Conservation (phyloP, 2,888 invertebrate genomes). For the Electrophaes corylata region DNA sequence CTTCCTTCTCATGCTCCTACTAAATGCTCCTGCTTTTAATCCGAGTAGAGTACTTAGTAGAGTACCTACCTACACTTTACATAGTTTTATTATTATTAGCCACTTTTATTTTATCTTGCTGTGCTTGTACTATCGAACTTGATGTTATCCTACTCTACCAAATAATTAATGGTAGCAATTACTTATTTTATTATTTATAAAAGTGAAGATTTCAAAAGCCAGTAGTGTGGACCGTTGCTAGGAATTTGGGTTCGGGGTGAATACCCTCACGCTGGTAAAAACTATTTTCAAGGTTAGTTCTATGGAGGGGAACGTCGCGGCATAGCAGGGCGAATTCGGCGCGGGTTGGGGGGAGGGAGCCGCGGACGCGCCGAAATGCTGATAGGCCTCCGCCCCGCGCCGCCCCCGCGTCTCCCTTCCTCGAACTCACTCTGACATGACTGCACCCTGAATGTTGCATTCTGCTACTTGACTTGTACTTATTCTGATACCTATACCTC, state of each 20-base stretch:
- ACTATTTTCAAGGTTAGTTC: conserved; percentile 84
- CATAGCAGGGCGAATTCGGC: conserved; percentile 75
- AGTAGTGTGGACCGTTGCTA: conserved; percentile 71
- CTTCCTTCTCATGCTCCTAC: no score
- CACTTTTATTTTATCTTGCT: no score
- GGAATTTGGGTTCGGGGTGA: conserved; percentile 83
- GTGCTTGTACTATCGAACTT: no score
- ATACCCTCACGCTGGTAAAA: conserved; percentile 83
- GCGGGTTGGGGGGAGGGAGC: conserved; percentile 53
- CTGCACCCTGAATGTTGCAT: conserved; percentile 56
- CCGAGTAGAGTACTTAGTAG: no score
- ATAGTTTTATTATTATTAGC: no score
- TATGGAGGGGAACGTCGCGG: conserved; percentile 78
- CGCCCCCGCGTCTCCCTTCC: conserved; percentile 50
- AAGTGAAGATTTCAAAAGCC: conserved; percentile 17
- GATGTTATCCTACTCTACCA: no score
- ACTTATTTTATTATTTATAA: no score
- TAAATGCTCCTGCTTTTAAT: no score
- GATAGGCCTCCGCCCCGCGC: conserved; percentile 65
- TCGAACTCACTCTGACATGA: conserved; percentile 42
- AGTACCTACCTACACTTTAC: no score
- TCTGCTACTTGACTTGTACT: conserved; percentile 35
- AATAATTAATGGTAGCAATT: no score
- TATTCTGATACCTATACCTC: background rate
- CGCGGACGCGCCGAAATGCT: conserved; percentile 82